Conservation (phyloP, 2,888 invertebrate species). For the Amphipoea oculea region DNA sequence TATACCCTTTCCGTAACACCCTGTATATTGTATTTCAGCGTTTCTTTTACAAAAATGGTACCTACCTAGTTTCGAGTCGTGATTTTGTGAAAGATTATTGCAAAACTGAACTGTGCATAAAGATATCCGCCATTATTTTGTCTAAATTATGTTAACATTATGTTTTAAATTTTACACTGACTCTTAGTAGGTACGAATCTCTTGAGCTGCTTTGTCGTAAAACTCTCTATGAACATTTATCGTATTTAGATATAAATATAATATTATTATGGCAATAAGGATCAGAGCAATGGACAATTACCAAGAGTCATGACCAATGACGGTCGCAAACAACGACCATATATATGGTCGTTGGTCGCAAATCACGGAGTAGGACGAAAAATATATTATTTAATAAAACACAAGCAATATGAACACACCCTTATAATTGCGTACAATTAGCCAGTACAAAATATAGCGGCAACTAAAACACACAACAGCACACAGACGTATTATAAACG, state of each 20-base stretch:
- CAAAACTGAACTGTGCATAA: not conserved
- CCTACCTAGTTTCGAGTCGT: not conserved
- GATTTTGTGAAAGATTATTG: not conserved
- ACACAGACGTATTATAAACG: constrained; percentile 39
- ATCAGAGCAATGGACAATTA: not conserved
- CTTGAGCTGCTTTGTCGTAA: not conserved
- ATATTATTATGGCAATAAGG: not conserved
- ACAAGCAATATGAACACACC: not conserved
- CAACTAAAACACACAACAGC: constrained; percentile 17
- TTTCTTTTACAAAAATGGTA: not conserved
- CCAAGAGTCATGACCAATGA: not conserved
- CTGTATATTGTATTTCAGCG: not conserved
- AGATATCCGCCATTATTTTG: not conserved
- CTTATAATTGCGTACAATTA: constrained; percentile 15
- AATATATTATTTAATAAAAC: not conserved
- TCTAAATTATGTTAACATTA: no score
- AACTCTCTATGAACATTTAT: not conserved
- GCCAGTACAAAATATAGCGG: constrained; percentile 21
- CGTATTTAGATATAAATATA: not conserved
- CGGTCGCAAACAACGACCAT: not conserved
- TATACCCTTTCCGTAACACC: no score
- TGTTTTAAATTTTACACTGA: not conserved
- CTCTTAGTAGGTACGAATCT: not conserved
- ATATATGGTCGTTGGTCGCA: not conserved
- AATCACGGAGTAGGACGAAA: not conserved